Base-by-base conservation (phyloP, 2,113 vertebrate species). In the Ibidorhyncha struthersii region DNA sequence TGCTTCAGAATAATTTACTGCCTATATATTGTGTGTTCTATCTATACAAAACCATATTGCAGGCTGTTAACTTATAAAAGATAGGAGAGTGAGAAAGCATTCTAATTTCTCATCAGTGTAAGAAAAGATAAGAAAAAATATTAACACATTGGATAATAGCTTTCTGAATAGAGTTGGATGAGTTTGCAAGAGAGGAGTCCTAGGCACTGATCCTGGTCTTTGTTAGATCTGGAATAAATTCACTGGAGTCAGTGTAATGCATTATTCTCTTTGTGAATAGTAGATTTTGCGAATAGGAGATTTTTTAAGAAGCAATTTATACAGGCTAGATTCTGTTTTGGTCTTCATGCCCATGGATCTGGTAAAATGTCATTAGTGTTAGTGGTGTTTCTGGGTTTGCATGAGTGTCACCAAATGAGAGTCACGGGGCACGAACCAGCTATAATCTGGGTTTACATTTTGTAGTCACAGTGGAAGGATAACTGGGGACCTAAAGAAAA, bases 51-150 rank as follows among this genome's bases (percentile, higher is more conserved):
- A 74, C 79, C 72, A 74, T 97, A 95, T 85, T 86, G 79, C 21
- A 61, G 58, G 41, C 67, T 92, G 71, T 78, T 94, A 94, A 92
- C 26, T 52, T 90, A 52, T 5, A 41, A 86, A 62, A 81, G 69
- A 91, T 40, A 74, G n/a, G 27, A 53, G 36, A 90, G 45, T 78
- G 80, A 90, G 92, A 84, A 92, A 92, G 38, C 59, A 70, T 82
- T 90, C 78, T 86, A 74, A 96, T 94, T 96, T 90, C 79, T 95
- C 69, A 84, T 83, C 45, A 90, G 63, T 73, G 38, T 62, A 93
- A 84, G 32, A 81, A 93, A 92, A 83, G 76, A 74, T 81, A 81
- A 89, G 82, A 58, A 81, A 93, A 88, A 80, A 79, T 40, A 53
- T 77, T 73, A 86, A 86, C 34, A 70, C 62, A 22, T 29, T 86